Evolutionary conservation across 1,140 invertebrate genomes (phyloP).

Genomic region (Aphidius ervi): DNA sequence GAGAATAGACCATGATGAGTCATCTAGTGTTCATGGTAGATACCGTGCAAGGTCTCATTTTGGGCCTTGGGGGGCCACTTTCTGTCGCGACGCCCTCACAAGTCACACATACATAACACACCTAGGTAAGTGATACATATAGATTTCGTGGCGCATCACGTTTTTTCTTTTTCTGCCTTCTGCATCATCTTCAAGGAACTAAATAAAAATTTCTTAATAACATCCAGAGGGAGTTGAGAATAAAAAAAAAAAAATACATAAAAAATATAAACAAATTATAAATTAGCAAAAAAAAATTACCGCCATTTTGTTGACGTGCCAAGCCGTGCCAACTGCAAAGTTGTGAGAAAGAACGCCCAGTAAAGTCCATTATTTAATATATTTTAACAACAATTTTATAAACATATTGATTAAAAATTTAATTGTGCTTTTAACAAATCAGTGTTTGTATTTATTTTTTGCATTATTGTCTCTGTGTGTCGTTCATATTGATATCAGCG

Average conservation of each 20-base stretch:
- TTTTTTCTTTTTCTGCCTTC: slow-evolving; percentile 18
- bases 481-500: slow-evolving; percentile 67
- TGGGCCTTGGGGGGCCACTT: no score
- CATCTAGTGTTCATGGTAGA: no score
- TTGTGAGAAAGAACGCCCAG: background rate
- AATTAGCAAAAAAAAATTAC: background rate
- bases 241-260: background rate
- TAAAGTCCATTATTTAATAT: background rate
- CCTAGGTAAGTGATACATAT: slow-evolving; percentile 36
- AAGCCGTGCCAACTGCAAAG: slow-evolving; percentile 20
- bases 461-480: slow-evolving; percentile 21
- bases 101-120: no score
- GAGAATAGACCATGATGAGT: no score
- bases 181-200: background rate
- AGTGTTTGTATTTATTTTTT: slow-evolving; percentile 1
- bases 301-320: slow-evolving; percentile 3
- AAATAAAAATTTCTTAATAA: no score
- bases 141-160: slow-evolving; percentile 17
- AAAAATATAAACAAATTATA: background rate
- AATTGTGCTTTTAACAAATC: background rate
- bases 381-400: background rate
- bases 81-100: no score
- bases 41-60: no score
- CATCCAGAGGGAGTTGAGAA: no score
- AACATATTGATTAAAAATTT: no score